Percentiles rank a stretch among this genome's conserved stretches.
Evolutionary conservation across 2,797 vertebrate genomes (phyloP).

Genomic region (Rousettus madagascariensis): DNA sequence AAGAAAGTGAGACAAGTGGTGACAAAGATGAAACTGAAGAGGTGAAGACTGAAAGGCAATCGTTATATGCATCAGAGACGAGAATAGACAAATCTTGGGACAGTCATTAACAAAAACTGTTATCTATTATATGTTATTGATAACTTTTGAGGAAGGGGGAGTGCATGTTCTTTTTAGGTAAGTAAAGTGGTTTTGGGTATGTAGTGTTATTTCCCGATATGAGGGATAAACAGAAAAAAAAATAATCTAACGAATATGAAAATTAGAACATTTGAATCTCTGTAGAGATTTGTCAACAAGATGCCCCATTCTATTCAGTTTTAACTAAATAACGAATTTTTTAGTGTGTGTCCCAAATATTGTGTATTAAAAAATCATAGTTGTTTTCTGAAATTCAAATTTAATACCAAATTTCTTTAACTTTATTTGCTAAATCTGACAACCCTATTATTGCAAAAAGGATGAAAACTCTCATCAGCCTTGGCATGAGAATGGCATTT

Average conservation of each 20-base stretch:
- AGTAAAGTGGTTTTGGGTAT: not conserved
- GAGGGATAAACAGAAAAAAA: not conserved
- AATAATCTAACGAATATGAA: not conserved
- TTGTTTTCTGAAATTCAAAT: slow-evolving; percentile 36
- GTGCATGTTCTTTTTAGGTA: not conserved
- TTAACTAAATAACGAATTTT: not conserved
- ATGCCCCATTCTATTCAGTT: not conserved
- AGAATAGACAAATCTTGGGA: not conserved
- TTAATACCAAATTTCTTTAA: not conserved
- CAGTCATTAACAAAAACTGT: not conserved
- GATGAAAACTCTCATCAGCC: not conserved
- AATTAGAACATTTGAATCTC: not conserved
- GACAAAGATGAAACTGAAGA: not conserved
- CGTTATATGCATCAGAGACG: not conserved
- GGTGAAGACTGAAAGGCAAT: not conserved
- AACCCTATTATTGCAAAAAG: not conserved
- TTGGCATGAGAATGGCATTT: slow-evolving; percentile 21
- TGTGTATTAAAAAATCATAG: not conserved
- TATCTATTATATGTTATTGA: not conserved
- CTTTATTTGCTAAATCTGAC: slow-evolving; percentile 41
- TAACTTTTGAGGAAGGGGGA: not conserved
- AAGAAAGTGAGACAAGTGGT: not conserved
- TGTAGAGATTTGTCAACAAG: not conserved
- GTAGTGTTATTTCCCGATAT: not conserved
- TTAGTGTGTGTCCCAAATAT: not conserved